Evolutionary conservation across 2,888 invertebrate species (phyloP), one percentile per base, ranked within the genome.

Genomic region (Ennomos erosarius): DNA sequence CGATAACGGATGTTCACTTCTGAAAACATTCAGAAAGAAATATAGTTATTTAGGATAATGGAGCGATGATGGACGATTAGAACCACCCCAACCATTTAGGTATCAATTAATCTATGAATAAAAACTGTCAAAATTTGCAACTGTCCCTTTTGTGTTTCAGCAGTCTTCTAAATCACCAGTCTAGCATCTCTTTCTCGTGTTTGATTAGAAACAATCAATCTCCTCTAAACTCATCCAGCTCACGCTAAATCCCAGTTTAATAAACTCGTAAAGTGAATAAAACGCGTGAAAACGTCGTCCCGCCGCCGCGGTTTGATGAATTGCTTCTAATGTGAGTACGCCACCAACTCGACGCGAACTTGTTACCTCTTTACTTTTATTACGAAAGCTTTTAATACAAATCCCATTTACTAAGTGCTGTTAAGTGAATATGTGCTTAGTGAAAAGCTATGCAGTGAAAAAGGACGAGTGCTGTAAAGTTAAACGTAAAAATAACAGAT

Each of bases 251-350:
- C 51, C 8, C 9, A 10, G 42, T 12, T 13, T n/a, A 50, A 54
- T 49, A 51, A 55, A 49, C 62, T 53, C 53, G 50, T 56, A 71
- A 76, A 82, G 74, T 75, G 78, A 81, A 83, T 83, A 81, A 84
- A 84, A 80, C 74, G 77, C 71, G 78, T 69, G 79, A 78, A 82
- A 83, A 78, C 74, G 78, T 62, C 71, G 76, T 82, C 74, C 78
- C 79, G 69, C 80, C 79, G 69, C 54, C 65, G 63, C 71, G 69
- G 76, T 81, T 79, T 87, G 87, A 86, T 85, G 86, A 86, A 87
- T 86, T 85, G 81, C 82, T 78, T 62, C 74, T 84, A 85, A 85
- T 79, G 81, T 71, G 78, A 80, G 76, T 82, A 68, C 70, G 73
- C 69, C 11, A 69, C 70, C 69, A 61, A 67, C 65, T 56, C 60